Base-by-base conservation (phyloP, 2,888 invertebrate species). In the Zeuzera pyrina region DNA sequence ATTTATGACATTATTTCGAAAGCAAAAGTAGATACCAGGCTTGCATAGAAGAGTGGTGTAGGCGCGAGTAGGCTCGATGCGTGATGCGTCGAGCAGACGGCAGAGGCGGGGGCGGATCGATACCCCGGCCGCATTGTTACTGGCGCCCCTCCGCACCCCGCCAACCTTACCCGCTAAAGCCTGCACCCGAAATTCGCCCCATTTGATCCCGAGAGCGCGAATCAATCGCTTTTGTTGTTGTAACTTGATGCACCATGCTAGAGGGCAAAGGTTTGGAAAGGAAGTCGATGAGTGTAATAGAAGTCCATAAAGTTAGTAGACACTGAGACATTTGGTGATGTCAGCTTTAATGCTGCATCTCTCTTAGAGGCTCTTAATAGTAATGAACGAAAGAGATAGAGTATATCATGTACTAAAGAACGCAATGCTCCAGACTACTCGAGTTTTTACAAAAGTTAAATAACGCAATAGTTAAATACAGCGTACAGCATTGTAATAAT, bases 81-180 rank as follows among this genome's bases (percentile, higher is more conserved):
- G 69, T 59, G n/a, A n/a, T 47, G 39, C 42, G n/a, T n/a, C n/a
- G 58, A 52, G 65, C 60, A 69, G 76, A 71, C 70, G 64, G 53
- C 51, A 24, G 57, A 39, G 49, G 45, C 50, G 49, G 56, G 65
- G 67, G 68, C 60, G 69, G 78, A 79, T 79, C 78, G 77, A 79
- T 79, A 78, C 58, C 59, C 62, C 57, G 77, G 77, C 73, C 81
- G 79, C 81, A 79, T 79, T 79, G 79, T 81, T 79, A 62, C 70
- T 52, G 47, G 51, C 43, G 48, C 41, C 53, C 50, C 55, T 57
- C 43, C 38, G 34, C 47, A 44, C 47, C 63, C 47, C 57, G 47
- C 51, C 48, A 56, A 57, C 57, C 53, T 59, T 59, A 57, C 61
- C 41, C 53, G 44, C 52, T n/a, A n/a, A n/a, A n/a, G n/a, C 64